A percentile compares a stretch with the other conserved stretches of the same genome.
These are phyloP conservation scores for Thelaira solivaga DNA, from an alignment of 2,888 invertebrate genomes.

Conservation along the genomic window DNA sequence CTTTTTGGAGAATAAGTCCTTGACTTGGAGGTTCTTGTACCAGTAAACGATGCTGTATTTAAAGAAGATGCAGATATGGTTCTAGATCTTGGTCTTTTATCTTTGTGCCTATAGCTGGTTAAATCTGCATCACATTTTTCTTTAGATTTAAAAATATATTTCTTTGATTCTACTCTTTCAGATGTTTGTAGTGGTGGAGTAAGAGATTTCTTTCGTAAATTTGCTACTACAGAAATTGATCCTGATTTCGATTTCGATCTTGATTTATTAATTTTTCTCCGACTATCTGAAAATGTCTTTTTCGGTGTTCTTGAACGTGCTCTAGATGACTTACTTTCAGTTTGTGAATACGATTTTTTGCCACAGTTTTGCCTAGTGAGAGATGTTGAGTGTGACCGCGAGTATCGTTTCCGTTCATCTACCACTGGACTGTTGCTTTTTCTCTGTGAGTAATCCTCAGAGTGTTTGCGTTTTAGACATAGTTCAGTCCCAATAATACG, in stretches of 20 bases:
- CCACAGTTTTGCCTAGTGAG: constrained; percentile 44
- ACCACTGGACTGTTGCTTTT: constrained; percentile 36
- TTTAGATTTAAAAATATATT: constrained; percentile 10
- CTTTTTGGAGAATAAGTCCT: constrained; percentile 63
- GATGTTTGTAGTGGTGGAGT: constrained; percentile 41
- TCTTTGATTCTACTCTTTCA: constrained; percentile 21
- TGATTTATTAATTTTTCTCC: constrained; percentile 37
- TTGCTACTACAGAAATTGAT: constrained; percentile 39
- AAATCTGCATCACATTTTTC: constrained; percentile 19
- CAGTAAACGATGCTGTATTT: constrained; percentile 27
- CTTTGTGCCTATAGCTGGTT: neutral
- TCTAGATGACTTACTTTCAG: constrained; percentile 12
- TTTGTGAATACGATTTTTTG: neutral
- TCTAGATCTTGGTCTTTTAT: constrained; percentile 33
- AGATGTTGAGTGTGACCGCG: constrained; percentile 45
- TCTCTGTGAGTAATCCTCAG: constrained; percentile 40
- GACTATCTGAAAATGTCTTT: constrained; percentile 27
- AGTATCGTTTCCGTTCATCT: constrained; percentile 55
- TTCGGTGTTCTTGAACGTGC: constrained; percentile 48
- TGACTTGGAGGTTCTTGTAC: constrained; percentile 47
- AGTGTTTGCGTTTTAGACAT: constrained; percentile 57
- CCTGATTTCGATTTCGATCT: constrained; percentile 51
- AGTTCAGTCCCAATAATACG: constrained; percentile 34
- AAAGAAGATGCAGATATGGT: constrained; percentile 30
- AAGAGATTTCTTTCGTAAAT: constrained; percentile 42